These are phyloP conservation scores for Nylanderia fulva DNA, from an alignment of 1,140 invertebrate genomes.

Conservation along the genomic window DNA sequence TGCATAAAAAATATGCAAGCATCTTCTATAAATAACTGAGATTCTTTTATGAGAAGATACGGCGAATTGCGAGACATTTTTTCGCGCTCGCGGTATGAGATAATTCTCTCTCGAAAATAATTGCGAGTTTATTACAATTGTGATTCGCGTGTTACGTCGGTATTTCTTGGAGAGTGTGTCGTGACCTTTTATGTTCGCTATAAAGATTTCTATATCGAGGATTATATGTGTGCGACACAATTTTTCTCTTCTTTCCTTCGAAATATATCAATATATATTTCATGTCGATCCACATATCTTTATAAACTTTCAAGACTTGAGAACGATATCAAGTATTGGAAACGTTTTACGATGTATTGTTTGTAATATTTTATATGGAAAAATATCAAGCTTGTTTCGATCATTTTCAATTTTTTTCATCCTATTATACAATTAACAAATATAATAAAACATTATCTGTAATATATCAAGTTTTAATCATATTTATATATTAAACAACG, in stretches of 20 bases:
- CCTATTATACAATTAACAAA: neutral
- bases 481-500: neutral
- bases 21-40: conserved; percentile 39
- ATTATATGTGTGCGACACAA: neutral
- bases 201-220: neutral
- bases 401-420: neutral
- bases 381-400: neutral
- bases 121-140: conserved; percentile 27
- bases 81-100: neutral
- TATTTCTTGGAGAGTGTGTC: neutral
- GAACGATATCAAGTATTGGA: neutral
- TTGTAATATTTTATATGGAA: neutral
- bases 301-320: neutral
- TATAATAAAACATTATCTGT: neutral
- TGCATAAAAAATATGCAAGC: conserved; percentile 28
- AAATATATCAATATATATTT: neutral
- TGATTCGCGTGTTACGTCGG: neutral
- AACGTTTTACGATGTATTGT: neutral
- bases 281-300: neutral
- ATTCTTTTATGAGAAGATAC: conserved; percentile 18
- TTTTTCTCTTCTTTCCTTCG: neutral
- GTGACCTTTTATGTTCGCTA: neutral
- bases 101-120: conserved; percentile 39
- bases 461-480: neutral
- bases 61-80: conserved; percentile 17